Base-by-base conservation (phyloP, 2,888 invertebrate genomes). In the Volucella zonaria region DNA sequence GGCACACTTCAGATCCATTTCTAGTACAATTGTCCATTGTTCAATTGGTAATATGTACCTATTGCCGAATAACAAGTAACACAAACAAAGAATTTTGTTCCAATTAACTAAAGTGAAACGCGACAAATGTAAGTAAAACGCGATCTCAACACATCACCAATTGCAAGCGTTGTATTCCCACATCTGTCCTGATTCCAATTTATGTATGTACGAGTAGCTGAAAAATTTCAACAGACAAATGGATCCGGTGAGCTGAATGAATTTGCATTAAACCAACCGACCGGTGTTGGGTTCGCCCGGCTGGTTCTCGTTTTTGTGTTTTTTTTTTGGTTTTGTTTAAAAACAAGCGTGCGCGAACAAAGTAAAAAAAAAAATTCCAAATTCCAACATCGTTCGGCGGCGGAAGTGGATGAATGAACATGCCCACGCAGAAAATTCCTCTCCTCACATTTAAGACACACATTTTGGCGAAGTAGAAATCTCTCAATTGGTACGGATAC, bases 341-440 rank as follows among this genome's bases (percentile, higher is more conserved):
- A 3, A 31, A 31, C 31, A 31, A 31, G 54, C 31, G 54, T 54
- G 45, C 52, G 73, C 54, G 9, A 66, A 58, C 56, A 71, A 51
- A 66, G 18, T 1, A 23, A 11, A 43, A 38, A 61, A 59, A 40
- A 47, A 62, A 40, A 40, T 12, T 56, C 23, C 1, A 18, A 74
- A 62, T 54, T 54, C 61, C 68, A 67, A 31, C 76, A 54, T 45
- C 61, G 54, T 51, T 64, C 71, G 38, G 77, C 71, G 38, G 77
- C 66, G 73, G 82, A 82, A 77, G 66, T 76, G 59, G 42, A 61
- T 73, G 70, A 75, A 82, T 77, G 67, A 61, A 73, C 14, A 81
- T 77, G 67, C 82, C 82, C 82, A 82, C 78, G 67, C 67, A 52
- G 51, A 62, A 66, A 51, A 61, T 68, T 71, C 77, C 70, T 62